These are phyloP conservation scores for Chrysopilus asiliformis DNA, from an alignment of 2,888 invertebrate genomes.

Conservation along the genomic window DNA sequence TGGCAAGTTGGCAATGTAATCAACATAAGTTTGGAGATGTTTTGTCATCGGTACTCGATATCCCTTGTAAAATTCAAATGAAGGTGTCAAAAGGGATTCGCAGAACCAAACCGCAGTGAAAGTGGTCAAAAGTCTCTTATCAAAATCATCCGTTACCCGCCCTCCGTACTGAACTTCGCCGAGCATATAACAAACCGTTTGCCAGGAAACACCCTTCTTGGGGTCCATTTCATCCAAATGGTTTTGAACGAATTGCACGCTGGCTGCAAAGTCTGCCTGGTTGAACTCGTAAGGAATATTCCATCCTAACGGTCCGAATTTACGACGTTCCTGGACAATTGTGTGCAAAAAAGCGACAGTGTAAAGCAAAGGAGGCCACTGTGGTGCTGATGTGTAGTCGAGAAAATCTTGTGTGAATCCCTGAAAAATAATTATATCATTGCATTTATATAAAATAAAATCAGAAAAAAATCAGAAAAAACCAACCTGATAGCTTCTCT, in stretches of 20 bases:
- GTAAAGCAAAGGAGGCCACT: conserved; percentile 89
- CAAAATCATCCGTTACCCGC: conserved; percentile 92
- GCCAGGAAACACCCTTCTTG: conserved; percentile 95
- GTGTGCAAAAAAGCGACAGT: conserved; percentile 92
- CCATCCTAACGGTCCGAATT: conserved; percentile 95
- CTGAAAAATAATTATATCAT: conserved; percentile 16
- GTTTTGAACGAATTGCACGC: conserved; percentile 91
- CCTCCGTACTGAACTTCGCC: conserved; percentile 85
- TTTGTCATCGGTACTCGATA: conserved; percentile 82
- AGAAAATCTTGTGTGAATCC: conserved; percentile 62
- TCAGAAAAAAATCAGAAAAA: too few species aligned
- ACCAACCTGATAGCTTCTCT: conserved; percentile 70
- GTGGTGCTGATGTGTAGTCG: conserved; percentile 79
- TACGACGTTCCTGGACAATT: conserved; percentile 86
- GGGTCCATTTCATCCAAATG: conserved; percentile 95
- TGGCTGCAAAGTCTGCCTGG: conserved; percentile 90
- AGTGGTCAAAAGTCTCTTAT: conserved; percentile 82
- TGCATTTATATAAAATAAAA: too few species aligned
- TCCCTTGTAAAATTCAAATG: conserved; percentile 86
- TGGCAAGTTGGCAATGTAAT: conserved; percentile 76
- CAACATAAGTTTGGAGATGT: conserved; percentile 65
- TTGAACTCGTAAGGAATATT: conserved; percentile 90
- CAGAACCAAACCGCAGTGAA: conserved; percentile 95
- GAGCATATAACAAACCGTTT: conserved; percentile 93
- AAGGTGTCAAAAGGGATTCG: conserved; percentile 69